Conservation (phyloP, 2,797 vertebrate species). For the Antrozous pallidus region DNA sequence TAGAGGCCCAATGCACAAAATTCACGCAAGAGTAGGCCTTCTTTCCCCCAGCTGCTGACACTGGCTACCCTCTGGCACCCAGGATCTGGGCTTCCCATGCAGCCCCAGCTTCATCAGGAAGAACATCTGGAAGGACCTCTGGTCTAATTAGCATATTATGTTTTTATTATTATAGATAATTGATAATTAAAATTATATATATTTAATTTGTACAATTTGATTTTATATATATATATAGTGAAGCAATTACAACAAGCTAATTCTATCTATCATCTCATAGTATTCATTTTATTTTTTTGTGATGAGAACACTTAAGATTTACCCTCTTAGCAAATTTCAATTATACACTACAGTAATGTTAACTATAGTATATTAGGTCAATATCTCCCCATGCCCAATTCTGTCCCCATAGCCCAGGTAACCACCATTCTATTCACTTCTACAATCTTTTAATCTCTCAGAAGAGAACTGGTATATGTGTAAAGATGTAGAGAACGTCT, state of each 20-base stretch:
- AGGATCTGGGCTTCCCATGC: too few relatives aligned
- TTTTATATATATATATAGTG: not conserved
- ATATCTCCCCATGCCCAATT: not conserved
- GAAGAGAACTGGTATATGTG: not conserved
- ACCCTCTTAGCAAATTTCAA: not conserved
- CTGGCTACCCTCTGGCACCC: too few relatives aligned
- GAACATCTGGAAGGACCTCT: too few relatives aligned
- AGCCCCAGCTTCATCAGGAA: too few relatives aligned
- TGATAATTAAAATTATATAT: not conserved
- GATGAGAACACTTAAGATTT: not conserved
- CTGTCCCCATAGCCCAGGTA: too few relatives aligned
- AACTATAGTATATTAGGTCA: not conserved
- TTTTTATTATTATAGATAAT: not conserved
- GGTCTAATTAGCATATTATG: too few relatives aligned
- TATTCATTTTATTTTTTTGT: not conserved
- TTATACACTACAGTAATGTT: not conserved
- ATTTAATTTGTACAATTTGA: not conserved
- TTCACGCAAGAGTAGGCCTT: too few relatives aligned
- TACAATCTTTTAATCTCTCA: constrained; percentile 1
- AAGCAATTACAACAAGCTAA: not conserved
- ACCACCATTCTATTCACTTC: not conserved
- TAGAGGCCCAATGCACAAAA: too few relatives aligned
- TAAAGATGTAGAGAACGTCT: not conserved
- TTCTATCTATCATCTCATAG: not conserved
- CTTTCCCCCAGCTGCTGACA: too few relatives aligned